Evolutionary conservation across 2,888 invertebrate genomes (phyloP).

Genomic region (Drosophila demipolita): DNA sequence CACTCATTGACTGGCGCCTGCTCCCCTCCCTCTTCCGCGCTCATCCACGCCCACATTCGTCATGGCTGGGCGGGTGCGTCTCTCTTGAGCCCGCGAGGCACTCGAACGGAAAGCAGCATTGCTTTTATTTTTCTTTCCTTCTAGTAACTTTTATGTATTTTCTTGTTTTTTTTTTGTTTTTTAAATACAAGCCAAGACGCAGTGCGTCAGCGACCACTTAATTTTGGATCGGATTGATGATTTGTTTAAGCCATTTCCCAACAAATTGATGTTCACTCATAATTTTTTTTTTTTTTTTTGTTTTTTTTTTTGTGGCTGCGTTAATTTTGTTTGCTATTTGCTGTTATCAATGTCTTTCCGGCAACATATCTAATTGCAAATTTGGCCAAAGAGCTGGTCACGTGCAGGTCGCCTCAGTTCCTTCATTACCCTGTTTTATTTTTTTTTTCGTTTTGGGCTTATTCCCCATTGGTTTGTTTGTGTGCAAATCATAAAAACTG

Average conservation of each 20-base stretch:
- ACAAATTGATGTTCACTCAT: constrained; percentile 55
- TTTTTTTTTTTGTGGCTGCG: constrained; percentile 7
- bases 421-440: background rate
- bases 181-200: constrained; percentile 13
- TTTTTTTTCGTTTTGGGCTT: background rate
- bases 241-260: constrained; percentile 65
- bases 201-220: constrained; percentile 45
- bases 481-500: constrained; percentile 56
- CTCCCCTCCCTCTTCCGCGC: background rate
- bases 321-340: constrained; percentile 21
- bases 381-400: constrained; percentile 44
- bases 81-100: constrained; percentile 57
- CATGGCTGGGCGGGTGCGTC: constrained; percentile 67
- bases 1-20: background rate
- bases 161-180: constrained; percentile 7
- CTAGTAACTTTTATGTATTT: constrained; percentile 2
- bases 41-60: constrained; percentile 43
- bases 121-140: constrained; percentile 34
- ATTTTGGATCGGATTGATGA: constrained; percentile 68
- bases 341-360: constrained; percentile 8
- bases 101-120: constrained; percentile 64
- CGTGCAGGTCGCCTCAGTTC: constrained; percentile 17
- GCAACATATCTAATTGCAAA: constrained; percentile 68
- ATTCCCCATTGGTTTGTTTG: constrained; percentile 32
- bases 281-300: constrained; percentile 27